Evolutionary conservation across 2,888 invertebrate species (phyloP), one percentile per base, ranked within the genome.

Genomic region (Kuschelorhynchus macadamiae): DNA sequence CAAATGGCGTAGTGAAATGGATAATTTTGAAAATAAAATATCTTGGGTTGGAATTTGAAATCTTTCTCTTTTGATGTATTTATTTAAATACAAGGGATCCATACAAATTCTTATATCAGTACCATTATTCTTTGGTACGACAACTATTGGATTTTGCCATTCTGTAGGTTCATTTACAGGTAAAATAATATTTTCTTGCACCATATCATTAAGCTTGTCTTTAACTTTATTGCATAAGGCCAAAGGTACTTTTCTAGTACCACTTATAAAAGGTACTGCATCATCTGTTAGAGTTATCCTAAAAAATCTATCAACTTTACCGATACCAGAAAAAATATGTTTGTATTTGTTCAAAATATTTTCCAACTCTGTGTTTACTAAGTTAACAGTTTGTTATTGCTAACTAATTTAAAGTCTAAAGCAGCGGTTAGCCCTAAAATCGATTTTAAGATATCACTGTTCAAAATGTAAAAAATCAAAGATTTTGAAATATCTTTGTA

Each of bases 181-280:
- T 11, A 50, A 7, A 7, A 30, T 30, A n/a, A 32, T n/a, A 14
- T 50, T 50, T 3, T 50, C 16, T 2, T 11, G 3, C 7, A 50
- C 50, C 50, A 32, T 25, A n/a, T 50, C 9, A 11, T 32, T 11
- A 50, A 50, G 5, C 32, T 50, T 50, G 5, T 50, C 33, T 14
- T 67, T 59, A 9, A 67, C 59, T 55, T 67, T 70, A n/a, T 56
- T 18, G 39, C 53, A 44, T 25, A 67, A 50, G 2, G 67, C 57
- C 4, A 67, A 9, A 11, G 62, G 57, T 14, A 70, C 66, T 66
- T 70, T 70, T 33, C 70, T 9, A 1, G 69, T 30, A 21, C 41
- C 47, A 20, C 57, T 25, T n/a, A 52, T 47, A 21, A n/a, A 14
- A 21, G 70, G 70, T 20, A 65, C 52, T 9, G 69, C 53, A 56